Percentiles rank a stretch among this genome's conserved stretches.
Conservation (phyloP, 2,113 vertebrate genomes). For the Gopherus flavomarginatus region DNA sequence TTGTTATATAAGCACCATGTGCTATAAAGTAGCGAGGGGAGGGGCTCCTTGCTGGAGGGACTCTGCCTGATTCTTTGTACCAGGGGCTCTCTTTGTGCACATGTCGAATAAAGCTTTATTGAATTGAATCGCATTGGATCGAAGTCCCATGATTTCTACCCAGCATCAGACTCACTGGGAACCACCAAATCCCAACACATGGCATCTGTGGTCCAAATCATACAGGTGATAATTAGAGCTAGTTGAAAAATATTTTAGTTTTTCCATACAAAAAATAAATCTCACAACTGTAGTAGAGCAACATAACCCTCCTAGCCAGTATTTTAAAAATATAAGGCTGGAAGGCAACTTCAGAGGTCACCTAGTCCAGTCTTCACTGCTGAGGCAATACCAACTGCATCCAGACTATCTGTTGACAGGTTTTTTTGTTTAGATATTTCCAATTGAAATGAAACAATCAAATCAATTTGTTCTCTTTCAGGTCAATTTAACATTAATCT, state of each 20-base stretch:
- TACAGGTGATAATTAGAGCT: not conserved
- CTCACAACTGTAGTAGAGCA: not conserved
- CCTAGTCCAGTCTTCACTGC: not conserved
- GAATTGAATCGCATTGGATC: too few relatives aligned
- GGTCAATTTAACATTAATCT: not conserved
- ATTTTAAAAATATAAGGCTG: not conserved
- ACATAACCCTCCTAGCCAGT: not conserved
- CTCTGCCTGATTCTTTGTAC: too few relatives aligned
- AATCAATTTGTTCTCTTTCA: too few relatives aligned
- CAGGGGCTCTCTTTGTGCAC: too few relatives aligned
- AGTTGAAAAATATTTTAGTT: not conserved
- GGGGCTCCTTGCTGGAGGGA: too few relatives aligned
- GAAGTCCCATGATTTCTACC: too few relatives aligned
- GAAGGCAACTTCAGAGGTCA: not conserved
- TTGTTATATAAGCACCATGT: too few relatives aligned
- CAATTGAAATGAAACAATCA: too few relatives aligned
- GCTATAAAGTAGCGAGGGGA: too few relatives aligned
- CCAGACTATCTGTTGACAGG: not conserved
- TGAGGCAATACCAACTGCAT: not conserved
- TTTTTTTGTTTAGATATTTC: not conserved
- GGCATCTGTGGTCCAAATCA: not conserved
- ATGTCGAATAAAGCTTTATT: too few relatives aligned
- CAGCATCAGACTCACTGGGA: too few relatives aligned
- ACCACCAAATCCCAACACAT: too few relatives aligned
- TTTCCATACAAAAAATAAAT: not conserved